Evolutionary conservation across 2,888 invertebrate species (phyloP), one percentile per base, ranked within the genome.

Genomic region (Caenorhabditis virilis): DNA sequence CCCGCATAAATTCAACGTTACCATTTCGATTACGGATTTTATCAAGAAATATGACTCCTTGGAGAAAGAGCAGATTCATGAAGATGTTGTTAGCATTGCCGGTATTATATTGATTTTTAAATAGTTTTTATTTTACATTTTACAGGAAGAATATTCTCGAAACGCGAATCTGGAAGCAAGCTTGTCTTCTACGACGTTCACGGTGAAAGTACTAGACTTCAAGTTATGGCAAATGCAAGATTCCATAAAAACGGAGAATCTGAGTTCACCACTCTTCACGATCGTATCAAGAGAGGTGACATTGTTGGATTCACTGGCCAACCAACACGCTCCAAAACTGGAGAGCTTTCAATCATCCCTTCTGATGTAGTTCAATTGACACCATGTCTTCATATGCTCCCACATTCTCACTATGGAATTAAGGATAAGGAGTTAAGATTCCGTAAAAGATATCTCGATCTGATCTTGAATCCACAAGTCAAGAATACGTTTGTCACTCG

Each of bases 301-400:
- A 93, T 98, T 58, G 90, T 76, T 30, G 75, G 75, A 22, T 73
- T 76, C 68, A 71, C 56, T 18, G 75, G 75, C 20, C 47, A 58
- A 33, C 69, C 73, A 1, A 92, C 85, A 94, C 95, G 79, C 18
- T 75, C 95, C 25, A 97, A 97, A 85, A 95, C 94, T 83, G 98
- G 98, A 26, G 98, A 98, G 86, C 87, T 99, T 20, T 97, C 95
- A 0, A 89, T 99, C 61, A 88, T 97, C 77, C 95, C 98, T 0
- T 89, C 88, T 72, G 89, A 88, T 49, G 88, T 97, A 53, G 89
- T 89, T 74, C 87, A 98, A 41, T 87, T 99, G 5, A 91, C 95
- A 13, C 98, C 98, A 0, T 98, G 98, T 85, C 87, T 99, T 30
- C 95, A 95, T 82, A 95, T 97, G 93, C 86, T 99, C 79, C 98